Evolutionary conservation across 2,888 invertebrate genomes (phyloP), one percentile per base, ranked within the genome.

Genomic region (Hirtodrosophila trivittata): DNA sequence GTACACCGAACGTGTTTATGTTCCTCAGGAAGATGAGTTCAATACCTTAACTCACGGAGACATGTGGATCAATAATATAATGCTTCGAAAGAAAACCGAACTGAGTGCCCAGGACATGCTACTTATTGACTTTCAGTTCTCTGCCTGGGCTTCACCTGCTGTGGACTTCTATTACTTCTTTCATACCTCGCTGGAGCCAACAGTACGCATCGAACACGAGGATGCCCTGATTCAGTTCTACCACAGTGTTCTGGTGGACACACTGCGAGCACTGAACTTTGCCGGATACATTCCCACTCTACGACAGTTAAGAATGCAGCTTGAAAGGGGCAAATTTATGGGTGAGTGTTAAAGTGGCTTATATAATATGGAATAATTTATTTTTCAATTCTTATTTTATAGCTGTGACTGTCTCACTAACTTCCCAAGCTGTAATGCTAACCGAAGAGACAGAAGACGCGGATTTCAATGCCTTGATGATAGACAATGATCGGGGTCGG

Each of bases 111-210:
- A 64, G 30, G 89, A 90, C 67, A 64, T 87, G 57, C 56, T 89
- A 7, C 47, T 90, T 7, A 86, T 90, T 14, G 90, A 90, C 47
- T 90, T 90, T 54, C 90, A 90, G 49, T 88, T 87, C 50, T 80
- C 84, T 25, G 77, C 68, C 38, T 90, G 90, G 90, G 76, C 83
- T 8, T 88, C 90, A 6, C 89, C 89, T 0, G 88, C 86, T 0
- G 80, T 90, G 8, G 90, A 90, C 63, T 56, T 90, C 4, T 87
- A 88, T 58, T 90, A 90, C 30, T 89, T 89, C 37, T 70, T 89
- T 2, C 75, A 77, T 10, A 87, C 89, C 0, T 90, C 90, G 0
- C 37, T 90, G 13, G 52, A 65, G n/a, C 59, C 72, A 0, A 66
- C 86, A 1, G 39, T 90, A n/a, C 77, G 86, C 0, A 62, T 83